Base-by-base conservation (phyloP, 2,113 vertebrate species). In the Ranitomeya imitator region DNA sequence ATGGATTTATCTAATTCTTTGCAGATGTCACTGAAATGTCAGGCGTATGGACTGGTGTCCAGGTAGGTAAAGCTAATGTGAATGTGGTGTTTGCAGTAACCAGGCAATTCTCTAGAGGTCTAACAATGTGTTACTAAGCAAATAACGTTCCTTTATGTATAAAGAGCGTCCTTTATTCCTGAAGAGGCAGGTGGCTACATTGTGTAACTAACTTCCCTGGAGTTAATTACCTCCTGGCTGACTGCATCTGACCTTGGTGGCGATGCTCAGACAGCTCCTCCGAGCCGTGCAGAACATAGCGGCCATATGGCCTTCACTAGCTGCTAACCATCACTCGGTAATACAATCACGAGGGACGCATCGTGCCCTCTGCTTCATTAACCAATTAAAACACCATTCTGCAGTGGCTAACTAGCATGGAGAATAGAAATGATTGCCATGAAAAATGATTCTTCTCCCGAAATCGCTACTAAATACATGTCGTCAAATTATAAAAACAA, bases 301-400 rank as follows among this genome's bases (percentile, higher is more conserved):
- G 13, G 89, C 90, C 89, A 91, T 89, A 91, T 92, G 91, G 91
- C 89, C 85, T 90, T 85, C 76, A 87, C 89, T 91, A 90, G 85
- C 89, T 89, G 90, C 90, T 89, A 84, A 67, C 15, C 91, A 90
- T 45, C 37, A 45, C 37, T 5, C 5, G 37, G 1, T 45, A 45
- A 45, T 45, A 45, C 37, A 91, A 91, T 92, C 91, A 92, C 92
- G 91, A 87, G 90, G 86, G 92, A 69, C 90, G 89, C 91, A 91
- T 92, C 91, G 90, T 91, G 89, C 81, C 89, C 90, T 91, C 90
- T 91, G 92, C 91, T 85, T 90, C 92, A 91, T 90, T 93, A 91
- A 90, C 63, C n/a, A 23, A 84, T 84, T 51, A 71, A 83, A 83
- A 23, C 81, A 88, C 59, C 91, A 90, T 87, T 90, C 83, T 8